Evolutionary conservation across 2,797 vertebrate species (phyloP).

Genomic region (Myioborus melanocephalus): DNA sequence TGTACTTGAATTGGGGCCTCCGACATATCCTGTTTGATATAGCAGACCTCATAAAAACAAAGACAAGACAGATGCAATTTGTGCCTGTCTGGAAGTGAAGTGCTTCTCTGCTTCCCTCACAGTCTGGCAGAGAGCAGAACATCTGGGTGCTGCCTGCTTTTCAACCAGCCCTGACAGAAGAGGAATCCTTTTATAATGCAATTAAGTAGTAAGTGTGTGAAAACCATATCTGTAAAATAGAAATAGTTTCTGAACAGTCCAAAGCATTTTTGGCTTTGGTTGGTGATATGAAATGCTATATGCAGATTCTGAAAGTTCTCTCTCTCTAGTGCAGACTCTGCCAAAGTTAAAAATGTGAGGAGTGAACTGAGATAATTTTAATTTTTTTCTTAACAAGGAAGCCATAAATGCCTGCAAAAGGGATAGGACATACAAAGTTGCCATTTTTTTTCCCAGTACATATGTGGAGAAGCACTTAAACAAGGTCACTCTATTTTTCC

Average conservation of each 20-base stretch:
- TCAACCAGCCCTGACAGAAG: neutral
- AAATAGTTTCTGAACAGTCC: neutral
- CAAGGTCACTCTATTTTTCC: neutral
- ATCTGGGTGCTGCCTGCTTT: neutral
- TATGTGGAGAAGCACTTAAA: neutral
- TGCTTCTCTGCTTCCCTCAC: neutral
- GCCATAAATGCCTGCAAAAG: neutral
- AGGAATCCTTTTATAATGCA: neutral
- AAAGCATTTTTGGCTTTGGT: neutral
- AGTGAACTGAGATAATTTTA: neutral
- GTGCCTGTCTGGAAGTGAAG: neutral
- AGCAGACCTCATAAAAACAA: constrained; percentile 40
- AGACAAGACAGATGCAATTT: constrained; percentile 3
- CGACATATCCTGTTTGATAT: constrained; percentile 49
- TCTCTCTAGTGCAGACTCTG: neutral
- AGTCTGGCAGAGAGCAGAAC: neutral
- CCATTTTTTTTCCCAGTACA: neutral
- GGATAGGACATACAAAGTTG: neutral
- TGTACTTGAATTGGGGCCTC: constrained; percentile 44
- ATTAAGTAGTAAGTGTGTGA: neutral
- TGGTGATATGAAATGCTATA: neutral
- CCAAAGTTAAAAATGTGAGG: neutral
- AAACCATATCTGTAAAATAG: neutral
- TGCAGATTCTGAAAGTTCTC: neutral
- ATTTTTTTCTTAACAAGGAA: neutral